Conservation (phyloP, 2,888 invertebrate species). For the Enchytraeus crypticus region DNA sequence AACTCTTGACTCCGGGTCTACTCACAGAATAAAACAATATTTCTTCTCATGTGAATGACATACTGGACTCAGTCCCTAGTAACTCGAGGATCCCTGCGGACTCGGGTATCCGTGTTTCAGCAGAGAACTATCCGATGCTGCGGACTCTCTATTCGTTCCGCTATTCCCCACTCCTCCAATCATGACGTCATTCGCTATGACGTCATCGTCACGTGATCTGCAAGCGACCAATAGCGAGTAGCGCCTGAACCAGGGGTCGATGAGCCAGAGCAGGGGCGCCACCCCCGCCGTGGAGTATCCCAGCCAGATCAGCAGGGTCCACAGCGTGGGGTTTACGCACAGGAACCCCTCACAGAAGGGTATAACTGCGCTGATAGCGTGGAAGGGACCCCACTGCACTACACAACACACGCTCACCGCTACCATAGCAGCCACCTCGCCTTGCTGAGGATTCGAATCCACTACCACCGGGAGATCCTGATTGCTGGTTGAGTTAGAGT, state of each 20-base stretch:
- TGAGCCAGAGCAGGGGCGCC: constrained; percentile 9
- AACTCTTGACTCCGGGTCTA: no score
- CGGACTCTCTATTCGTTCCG: no score
- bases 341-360: constrained; percentile 11
- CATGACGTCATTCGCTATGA: no score
- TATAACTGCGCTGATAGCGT: constrained; percentile 10
- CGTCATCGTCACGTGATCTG: no score
- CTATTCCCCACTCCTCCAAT: no score
- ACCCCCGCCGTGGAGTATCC: constrained; percentile 10
- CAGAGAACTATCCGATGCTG: no score
- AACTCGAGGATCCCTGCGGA: no score
- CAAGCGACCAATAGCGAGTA: not conserved
- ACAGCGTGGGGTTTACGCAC: constrained; percentile 9
- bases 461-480: not conserved
- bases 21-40: no score
- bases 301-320: constrained; percentile 16
- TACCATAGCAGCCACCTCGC: not conserved
- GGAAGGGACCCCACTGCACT: constrained; percentile 8
- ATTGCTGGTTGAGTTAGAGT: not conserved
- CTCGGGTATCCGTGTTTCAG: no score
- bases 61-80: no score
- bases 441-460: not conserved
- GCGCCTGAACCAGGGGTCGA: constrained; percentile 7
- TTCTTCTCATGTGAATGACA: no score
- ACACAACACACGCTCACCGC: not conserved